Base-by-base conservation (phyloP, 2,113 vertebrate species). In the Physeter macrocephalus region DNA sequence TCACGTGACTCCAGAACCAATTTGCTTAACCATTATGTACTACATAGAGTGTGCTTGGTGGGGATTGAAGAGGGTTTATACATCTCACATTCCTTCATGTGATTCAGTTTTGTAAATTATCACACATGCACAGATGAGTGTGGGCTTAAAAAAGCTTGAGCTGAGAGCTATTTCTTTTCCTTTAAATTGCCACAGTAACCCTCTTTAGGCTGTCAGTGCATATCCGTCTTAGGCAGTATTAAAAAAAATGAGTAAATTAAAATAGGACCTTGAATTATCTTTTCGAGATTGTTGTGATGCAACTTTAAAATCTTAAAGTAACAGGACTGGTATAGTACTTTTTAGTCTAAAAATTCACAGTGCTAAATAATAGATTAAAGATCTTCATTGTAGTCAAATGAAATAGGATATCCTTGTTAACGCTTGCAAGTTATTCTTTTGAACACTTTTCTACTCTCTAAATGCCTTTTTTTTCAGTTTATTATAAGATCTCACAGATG, bases 41-140 rank as follows among this genome's bases (percentile, higher is more conserved):
- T 62, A 17, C 41, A 23, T 54, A 29, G 49, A 27, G 39, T 78
- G 52, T 93, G 12, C 72, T 92, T 72, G 52, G 31, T 86, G 39
- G 74, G 27, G 34, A 21, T 82, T 72, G n/a, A 77, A 69, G 41
- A 91, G n/a, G 18, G 72, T 86, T 69, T 94, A 13, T 82, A 72
- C 27, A 78, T 69, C 36, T 87, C 66, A 86, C 41, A 31, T 82
- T 86, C 29, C 14, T 96, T 86, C 15, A 25, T 69, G 52, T 92
- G 80, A 85, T 77, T 96, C 39, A 94, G 0, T 89, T 86, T 96
- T 95, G 3, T 69, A 91, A 93, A 88, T 85, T 77, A 67, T 34
- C 54, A 27, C 15, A 72, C 39, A 39, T 43, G 23, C 31, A 94
- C 57, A 84, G 25, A 77, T 67, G 54, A 86, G n/a, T 77, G 94